Evolutionary conservation across 30 jellyfish, hydroid and myxozoan genomes (phyloP), one percentile per base, ranked within the genome.

Genomic region (Pseudorhiza aurosa): DNA sequence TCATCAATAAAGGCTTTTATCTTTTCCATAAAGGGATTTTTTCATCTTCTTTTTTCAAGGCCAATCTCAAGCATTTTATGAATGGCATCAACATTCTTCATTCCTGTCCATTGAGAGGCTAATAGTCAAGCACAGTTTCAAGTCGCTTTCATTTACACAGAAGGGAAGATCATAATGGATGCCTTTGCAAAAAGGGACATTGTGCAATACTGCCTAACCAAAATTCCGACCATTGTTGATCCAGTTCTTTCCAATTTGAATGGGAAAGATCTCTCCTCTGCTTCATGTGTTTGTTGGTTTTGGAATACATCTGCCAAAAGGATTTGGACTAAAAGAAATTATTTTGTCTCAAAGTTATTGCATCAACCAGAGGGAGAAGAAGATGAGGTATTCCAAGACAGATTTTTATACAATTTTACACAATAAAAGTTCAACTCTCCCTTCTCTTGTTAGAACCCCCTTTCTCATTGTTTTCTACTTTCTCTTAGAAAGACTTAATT

Each of bases 221-320:
- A 78, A 39, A 36, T 29, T 21, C 40, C 82, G 19, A 78, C 82
- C 1, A 70, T 78, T 49, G 10, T 78, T 46, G 90, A 78, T 32
- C 59, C 36, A 1, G 26, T 78, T 0, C 68, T 78, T 21, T n/a
- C 17, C 44, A 37, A 60, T 37, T 19, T 78, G 67, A 78, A 28
- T 60, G 73, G 75, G 17, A 78, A 64, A 47, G 74, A 78, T 10
- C 81, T 78, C 22, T 21, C 63, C 17, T 42, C 68, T 2, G 90
- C 90, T 10, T 45, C 90, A 8, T 44, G 82, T 64, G 90, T 78
- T 62, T 78, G 90, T 42, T 78, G 82, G 73, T 60, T 78, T 63
- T 78, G 90, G 90, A 26, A 78, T 64, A 68, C 33, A 2, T 40
- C 90, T 12, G 90, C 90, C 12, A 24, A 78, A 57, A 32, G 90